A percentile compares a stretch with the other conserved stretches of the same genome.
Conservation (phyloP, 2,797 vertebrate genomes). For the Sebastiscus albofasciatus region DNA sequence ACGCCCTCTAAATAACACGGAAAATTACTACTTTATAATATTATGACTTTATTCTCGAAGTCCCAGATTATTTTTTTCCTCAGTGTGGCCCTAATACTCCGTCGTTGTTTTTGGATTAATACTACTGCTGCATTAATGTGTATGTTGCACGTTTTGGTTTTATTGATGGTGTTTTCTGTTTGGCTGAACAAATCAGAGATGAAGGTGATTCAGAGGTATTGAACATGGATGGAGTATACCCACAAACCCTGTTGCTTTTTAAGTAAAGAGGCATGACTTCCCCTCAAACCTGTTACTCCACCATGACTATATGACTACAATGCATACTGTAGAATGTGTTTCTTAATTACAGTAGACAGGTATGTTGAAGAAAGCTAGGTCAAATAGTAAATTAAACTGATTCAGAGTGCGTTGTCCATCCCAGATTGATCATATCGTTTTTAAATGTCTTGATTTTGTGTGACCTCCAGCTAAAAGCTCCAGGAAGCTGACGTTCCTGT, state of each 20-base stretch:
- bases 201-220: neutral
- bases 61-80: too few species aligned
- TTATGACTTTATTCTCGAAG: too few species aligned
- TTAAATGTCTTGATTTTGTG: neutral
- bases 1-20: too few species aligned
- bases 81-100: too few species aligned
- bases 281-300: neutral
- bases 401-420: too few species aligned
- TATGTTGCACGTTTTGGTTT: too few species aligned
- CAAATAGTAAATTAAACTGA: neutral
- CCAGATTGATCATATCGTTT: neutral
- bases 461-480: constrained; percentile 89
- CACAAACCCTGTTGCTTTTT: neutral
- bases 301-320: neutral
- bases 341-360: neutral
- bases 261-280: neutral
- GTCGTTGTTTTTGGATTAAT: too few species aligned
- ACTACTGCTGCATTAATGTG: too few species aligned
- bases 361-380: neutral
- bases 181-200: neutral
- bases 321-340: neutral
- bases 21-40: too few species aligned
- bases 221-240: neutral
- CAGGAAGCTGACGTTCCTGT: constrained; percentile 96
- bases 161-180: neutral